These are phyloP conservation scores for Sebastes matsubarae DNA, from an alignment of 2,797 vertebrate species.

Conservation along the genomic window DNA sequence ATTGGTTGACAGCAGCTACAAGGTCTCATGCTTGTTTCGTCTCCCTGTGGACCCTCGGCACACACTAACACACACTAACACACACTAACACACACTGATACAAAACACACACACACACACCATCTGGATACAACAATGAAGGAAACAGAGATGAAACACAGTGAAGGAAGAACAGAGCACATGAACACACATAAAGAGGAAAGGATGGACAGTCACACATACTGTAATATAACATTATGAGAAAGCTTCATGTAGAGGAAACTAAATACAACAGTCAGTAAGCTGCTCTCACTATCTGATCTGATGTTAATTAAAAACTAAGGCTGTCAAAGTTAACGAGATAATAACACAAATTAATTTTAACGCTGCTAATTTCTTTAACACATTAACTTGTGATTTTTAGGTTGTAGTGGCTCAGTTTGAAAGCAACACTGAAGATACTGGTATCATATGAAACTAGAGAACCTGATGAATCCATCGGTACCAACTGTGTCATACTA, in stretches of 20 bases:
- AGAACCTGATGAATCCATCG: too few relatives aligned
- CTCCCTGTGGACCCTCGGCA: constrained; percentile 45
- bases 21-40: constrained; percentile 51
- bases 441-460: too few relatives aligned
- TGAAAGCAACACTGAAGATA: too few relatives aligned
- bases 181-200: neutral
- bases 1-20: constrained; percentile 54
- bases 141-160: constrained; percentile 7
- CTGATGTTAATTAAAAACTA: neutral
- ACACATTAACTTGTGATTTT: too few relatives aligned
- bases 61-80: neutral
- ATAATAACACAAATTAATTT: too few relatives aligned
- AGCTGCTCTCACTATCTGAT: too few relatives aligned
- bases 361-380: too few relatives aligned
- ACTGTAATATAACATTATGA: neutral
- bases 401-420: too few relatives aligned
- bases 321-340: too few relatives aligned
- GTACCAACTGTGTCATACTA: too few relatives aligned
- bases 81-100: neutral
- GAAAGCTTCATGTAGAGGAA: too few relatives aligned
- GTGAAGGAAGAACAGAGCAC: neutral
- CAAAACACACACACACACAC: neutral
- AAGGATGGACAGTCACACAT: neutral
- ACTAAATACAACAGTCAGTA: too few relatives aligned
- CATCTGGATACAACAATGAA: constrained; percentile 17